phyloP scores from a whole-genome alignment of 2,797 vertebrate species.

The Holocentrus rufus region DNA sequence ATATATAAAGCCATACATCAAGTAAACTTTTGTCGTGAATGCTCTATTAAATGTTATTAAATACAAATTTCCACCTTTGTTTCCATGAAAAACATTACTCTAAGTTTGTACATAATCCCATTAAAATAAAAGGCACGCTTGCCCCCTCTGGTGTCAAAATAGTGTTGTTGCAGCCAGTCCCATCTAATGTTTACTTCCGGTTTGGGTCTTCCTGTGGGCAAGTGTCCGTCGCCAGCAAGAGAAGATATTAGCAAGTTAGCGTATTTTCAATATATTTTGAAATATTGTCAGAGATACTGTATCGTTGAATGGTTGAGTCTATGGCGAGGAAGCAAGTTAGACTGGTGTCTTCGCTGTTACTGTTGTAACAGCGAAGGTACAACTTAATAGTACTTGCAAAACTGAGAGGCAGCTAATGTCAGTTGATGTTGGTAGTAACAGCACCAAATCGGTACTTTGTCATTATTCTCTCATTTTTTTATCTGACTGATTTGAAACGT shows the following conservation, averaged over 20 bases:
- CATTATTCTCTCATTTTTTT: too few species aligned
- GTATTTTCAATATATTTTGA: too few species aligned
- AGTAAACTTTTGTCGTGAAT: too few species aligned
- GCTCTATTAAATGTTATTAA: too few species aligned
- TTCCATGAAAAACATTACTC: too few species aligned
- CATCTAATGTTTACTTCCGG: slow-evolving; percentile 67
- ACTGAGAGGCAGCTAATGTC: too few species aligned
- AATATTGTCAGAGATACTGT: too few species aligned
- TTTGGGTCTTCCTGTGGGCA: slow-evolving; percentile 49
- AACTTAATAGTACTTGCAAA: neutral
- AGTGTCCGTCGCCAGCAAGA: neutral
- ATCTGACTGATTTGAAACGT: neutral
- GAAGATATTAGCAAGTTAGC: neutral
- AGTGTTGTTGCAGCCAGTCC: slow-evolving; percentile 7
- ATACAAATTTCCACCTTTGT: too few species aligned
- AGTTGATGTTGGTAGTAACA: neutral
- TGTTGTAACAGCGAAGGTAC: neutral
- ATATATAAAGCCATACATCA: too few species aligned
- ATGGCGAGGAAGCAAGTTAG: neutral
- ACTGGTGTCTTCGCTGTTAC: neutral
- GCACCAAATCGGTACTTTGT: too few species aligned
- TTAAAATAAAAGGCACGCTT: accelerated
- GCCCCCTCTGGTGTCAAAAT: slow-evolving; percentile 53
- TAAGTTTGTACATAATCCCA: slow-evolving; percentile 23
- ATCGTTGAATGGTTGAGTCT: neutral